Evolutionary conservation across 2,113 vertebrate species (phyloP), one percentile per base, ranked within the genome.

Genomic region (Pygoscelis adeliae): DNA sequence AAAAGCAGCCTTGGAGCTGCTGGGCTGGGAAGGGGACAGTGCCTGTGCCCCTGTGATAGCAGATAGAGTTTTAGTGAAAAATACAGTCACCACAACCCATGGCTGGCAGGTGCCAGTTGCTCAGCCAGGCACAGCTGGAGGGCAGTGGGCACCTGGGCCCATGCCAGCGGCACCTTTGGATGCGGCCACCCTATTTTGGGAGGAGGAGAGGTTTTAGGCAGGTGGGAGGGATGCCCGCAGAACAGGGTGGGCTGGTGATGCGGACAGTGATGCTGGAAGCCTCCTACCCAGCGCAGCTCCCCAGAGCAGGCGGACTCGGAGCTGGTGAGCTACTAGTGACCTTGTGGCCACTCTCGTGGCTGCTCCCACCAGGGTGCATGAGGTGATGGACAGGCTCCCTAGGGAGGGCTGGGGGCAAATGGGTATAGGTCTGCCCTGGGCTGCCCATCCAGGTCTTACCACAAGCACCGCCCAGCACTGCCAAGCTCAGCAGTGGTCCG

Each of bases 401-500:
- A 38, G 10, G 42, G 22, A 87, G 6, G 15, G 6, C 38, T 90
- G 55, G 22, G 42, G 38, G 36, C 53, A 80, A 65, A 15, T 44
- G 53, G 40, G 49, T 49, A 83, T 2, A 2, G 36, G 17, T 71
- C 56, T 88, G 30, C 10, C 34, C 26, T 59, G 5, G 3, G 12
- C 13, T 26, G 61, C 65, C 38, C 14, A 34, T 55, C 59, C 10
- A 12, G 29, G 23, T 74, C 38, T 82, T 71, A 49, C 23, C 19
- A 10, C 13, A 69, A 2, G 79, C 65, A 55, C 23, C 0, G 3
- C 10, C 32, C 2, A 2, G 26, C 11, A 23, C 46, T 49, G 25
- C 61, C 70, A 90, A 84, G 42, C 53, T 93, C 81, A 77, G 70
- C 25, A 0, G 13, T 20, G 19, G 25, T 52, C 30, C 0, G 0